A percentile compares a stretch with the other conserved stretches of the same genome.
These are phyloP conservation scores for Cartodere bifasciata DNA, from an alignment of 2,888 invertebrate genomes.

Conservation along the genomic window DNA sequence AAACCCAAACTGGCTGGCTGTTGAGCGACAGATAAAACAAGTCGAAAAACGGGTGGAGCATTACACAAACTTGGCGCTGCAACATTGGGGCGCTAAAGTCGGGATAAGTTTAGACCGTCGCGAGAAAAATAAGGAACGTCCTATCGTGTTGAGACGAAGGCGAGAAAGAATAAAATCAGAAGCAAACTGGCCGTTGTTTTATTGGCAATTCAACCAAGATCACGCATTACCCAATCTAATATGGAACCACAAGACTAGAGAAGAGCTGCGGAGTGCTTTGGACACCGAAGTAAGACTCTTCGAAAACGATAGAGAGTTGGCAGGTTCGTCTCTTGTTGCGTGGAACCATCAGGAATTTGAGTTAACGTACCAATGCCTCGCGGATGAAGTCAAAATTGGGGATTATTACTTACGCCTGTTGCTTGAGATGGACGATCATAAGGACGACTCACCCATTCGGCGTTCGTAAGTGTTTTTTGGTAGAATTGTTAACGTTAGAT, in stretches of 20 bases:
- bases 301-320: slow-evolving; percentile 78
- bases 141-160: slow-evolving; percentile 82
- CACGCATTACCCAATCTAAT: slow-evolving; percentile 93
- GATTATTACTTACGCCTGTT: slow-evolving; percentile 94
- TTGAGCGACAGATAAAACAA: slow-evolving; percentile 59
- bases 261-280: slow-evolving; percentile 82
- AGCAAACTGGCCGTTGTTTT: slow-evolving; percentile 88
- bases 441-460: slow-evolving; percentile 73
- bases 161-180: slow-evolving; percentile 77
- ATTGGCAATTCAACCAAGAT: slow-evolving; percentile 87
- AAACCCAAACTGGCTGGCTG: slow-evolving; percentile 57
- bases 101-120: slow-evolving; percentile 43
- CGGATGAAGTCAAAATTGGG: slow-evolving; percentile 95
- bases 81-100: slow-evolving; percentile 58
- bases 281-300: slow-evolving; percentile 90
- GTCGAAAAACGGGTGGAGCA: slow-evolving; percentile 74
- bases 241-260: slow-evolving; percentile 99
- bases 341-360: slow-evolving; percentile 99
- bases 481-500: neutral
- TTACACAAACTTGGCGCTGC: slow-evolving; percentile 49
- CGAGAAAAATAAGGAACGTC: slow-evolving; percentile 58
- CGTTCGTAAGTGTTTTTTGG: slow-evolving; percentile 59
- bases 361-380: slow-evolving; percentile 84
- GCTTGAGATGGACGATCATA: slow-evolving; percentile 72
- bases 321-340: slow-evolving; percentile 66